These are phyloP conservation scores for Etheostoma nigrum DNA, from an alignment of 2,797 vertebrate genomes.

Conservation along the genomic window DNA sequence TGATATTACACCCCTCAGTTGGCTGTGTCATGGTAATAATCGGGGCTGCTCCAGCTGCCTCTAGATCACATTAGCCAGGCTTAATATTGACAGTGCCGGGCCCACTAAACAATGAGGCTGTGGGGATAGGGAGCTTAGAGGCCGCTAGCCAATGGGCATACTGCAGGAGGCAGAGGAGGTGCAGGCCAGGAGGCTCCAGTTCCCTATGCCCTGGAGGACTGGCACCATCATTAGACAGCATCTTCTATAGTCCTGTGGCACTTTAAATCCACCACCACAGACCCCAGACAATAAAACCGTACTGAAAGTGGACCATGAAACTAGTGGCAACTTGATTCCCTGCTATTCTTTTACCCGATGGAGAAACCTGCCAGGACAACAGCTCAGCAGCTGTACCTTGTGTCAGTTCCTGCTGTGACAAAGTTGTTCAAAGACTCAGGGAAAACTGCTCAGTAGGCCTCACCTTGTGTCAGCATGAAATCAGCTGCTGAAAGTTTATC, in stretches of 20 bases:
- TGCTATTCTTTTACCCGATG: conserved; percentile 64
- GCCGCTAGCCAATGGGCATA: conserved; percentile 83
- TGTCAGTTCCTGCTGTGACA: conserved; percentile 47
- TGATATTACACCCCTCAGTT: conserved; percentile 88
- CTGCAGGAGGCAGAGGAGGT: conserved; percentile 82
- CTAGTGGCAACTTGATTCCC: conserved; percentile 81
- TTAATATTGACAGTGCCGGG: conserved; percentile 88
- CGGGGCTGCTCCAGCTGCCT: conserved; percentile 87
- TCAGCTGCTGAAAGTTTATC: conserved; percentile 11
- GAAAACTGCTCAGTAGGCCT: conserved; percentile 21
- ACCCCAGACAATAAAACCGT: conserved; percentile 76
- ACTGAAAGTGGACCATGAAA: conserved; percentile 79
- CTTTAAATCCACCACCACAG: conserved; percentile 73
- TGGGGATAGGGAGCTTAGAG: conserved; percentile 83
- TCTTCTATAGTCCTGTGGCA: conserved; percentile 73
- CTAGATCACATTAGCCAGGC: conserved; percentile 89
- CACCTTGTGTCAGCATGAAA: conserved; percentile 31
- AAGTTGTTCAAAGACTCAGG: conserved; percentile 34
- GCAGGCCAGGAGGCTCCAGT: conserved; percentile 82
- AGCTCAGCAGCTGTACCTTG: conserved; percentile 66
- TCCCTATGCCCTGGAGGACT: conserved; percentile 86
- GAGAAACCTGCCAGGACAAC: conserved; percentile 39
- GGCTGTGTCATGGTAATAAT: conserved; percentile 90
- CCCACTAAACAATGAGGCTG: conserved; percentile 84
- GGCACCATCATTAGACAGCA: conserved; percentile 82